Conservation (phyloP, 2,797 vertebrate genomes). For the Sciurus carolinensis region DNA sequence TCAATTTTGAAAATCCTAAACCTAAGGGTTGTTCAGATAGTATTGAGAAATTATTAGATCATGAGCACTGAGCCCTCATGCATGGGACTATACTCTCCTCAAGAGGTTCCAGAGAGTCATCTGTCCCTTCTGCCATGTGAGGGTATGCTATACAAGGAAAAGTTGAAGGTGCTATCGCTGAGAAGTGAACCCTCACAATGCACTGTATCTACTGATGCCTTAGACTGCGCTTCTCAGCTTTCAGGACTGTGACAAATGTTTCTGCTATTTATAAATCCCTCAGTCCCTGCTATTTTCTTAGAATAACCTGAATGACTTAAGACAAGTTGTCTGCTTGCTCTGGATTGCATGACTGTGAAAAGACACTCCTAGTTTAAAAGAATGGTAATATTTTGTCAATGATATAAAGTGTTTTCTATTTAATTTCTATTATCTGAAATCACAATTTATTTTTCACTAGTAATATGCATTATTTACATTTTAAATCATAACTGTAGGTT, state of each 20-base stretch:
- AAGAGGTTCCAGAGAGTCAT: background rate
- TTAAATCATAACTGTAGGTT: background rate
- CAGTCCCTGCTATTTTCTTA: background rate
- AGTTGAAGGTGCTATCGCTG: rapidly evolving
- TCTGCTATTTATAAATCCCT: background rate
- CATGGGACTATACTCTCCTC: background rate
- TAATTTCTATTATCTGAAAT: background rate
- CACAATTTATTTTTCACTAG: background rate
- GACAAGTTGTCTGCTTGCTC: background rate
- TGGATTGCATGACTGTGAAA: rapidly evolving
- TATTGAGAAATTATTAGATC: background rate
- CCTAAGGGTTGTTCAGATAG: background rate
- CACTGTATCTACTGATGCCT: background rate
- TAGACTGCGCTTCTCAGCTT: background rate
- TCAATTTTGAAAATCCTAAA: background rate
- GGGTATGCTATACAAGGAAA: rapidly evolving
- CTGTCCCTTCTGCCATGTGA: background rate
- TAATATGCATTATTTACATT: background rate
- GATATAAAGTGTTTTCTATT: background rate
- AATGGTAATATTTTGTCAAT: background rate
- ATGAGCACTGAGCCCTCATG: background rate
- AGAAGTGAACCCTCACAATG: background rate
- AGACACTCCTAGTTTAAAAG: background rate
- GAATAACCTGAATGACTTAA: rapidly evolving
- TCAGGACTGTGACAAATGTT: background rate